Percentiles rank a stretch among this genome's conserved stretches.
phyloP scores from a whole-genome alignment of 1,140 invertebrate species.

The Lordiphosa stackelbergi region DNA sequence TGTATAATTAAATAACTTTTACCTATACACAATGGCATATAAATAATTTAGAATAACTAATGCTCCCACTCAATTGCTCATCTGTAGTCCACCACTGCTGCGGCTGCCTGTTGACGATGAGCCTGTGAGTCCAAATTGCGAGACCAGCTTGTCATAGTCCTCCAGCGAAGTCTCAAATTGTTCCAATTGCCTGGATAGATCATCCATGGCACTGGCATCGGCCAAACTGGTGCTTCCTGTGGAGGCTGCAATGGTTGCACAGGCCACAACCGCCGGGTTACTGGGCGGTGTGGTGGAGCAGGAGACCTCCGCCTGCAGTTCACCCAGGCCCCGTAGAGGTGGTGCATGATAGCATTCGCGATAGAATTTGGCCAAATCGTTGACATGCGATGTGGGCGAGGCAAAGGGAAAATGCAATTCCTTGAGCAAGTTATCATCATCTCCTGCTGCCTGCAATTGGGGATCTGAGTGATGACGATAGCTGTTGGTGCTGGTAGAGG shows the following conservation, averaged over 20 bases:
- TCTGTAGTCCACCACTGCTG: conserved; percentile 68
- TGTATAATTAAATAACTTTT: conserved; percentile 34
- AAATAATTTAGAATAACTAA: conserved; percentile 15
- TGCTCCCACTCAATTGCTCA: conserved; percentile 60
- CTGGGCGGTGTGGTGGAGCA: conserved; percentile 77
- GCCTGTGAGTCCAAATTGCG: conserved; percentile 80
- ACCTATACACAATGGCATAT: conserved; percentile 33
- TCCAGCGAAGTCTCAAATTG: conserved; percentile 85
- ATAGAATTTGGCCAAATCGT: conserved; percentile 87
- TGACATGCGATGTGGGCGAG: conserved; percentile 77
- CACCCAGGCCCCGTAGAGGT: conserved; percentile 81
- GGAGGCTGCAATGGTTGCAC: conserved; percentile 23
- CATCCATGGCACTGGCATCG: conserved; percentile 81
- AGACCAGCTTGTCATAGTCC: conserved; percentile 86
- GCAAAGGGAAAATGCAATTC: conserved; percentile 80
- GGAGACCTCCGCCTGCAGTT: conserved; percentile 75
- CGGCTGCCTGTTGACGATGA: conserved; percentile 70
- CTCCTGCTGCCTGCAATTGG: conserved; percentile 30
- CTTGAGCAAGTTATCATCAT: conserved; percentile 68
- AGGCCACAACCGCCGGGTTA: conserved; percentile 14
- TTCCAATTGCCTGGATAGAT: conserved; percentile 85
- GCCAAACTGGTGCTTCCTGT: conserved; percentile 27
- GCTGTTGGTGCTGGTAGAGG: conserved; percentile 30
- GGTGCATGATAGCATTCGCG: conserved; percentile 88
- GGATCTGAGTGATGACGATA: conserved; percentile 55